Conservation (phyloP, 2,797 vertebrate genomes). For the Gallinago stenura region DNA sequence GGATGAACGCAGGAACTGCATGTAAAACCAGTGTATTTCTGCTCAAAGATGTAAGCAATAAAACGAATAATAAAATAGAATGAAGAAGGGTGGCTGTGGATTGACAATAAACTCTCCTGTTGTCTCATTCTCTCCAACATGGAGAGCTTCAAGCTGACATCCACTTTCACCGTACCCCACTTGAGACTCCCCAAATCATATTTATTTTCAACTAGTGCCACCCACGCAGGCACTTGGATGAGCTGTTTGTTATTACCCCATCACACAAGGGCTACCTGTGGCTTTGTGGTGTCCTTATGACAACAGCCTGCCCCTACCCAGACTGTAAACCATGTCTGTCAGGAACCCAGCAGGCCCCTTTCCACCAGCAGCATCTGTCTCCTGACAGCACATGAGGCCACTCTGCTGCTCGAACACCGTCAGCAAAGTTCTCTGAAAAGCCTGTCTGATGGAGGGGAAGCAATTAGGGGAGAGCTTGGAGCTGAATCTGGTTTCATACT, state of each 20-base stretch:
- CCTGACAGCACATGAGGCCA: background rate
- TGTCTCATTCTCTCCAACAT: rapidly evolving
- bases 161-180: background rate
- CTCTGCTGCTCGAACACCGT: background rate
- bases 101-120: background rate
- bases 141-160: background rate
- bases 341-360: background rate
- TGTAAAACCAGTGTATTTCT: background rate
- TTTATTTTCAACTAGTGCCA: background rate
- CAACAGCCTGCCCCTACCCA: background rate
- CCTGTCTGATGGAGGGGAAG: background rate
- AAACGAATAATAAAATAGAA: background rate
- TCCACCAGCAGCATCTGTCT: background rate
- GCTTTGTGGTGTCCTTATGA: background rate
- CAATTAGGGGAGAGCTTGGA: background rate
- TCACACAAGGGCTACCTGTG: background rate
- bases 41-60: background rate
- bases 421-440: background rate
- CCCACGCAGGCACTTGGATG: rapidly evolving
- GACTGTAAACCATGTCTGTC: background rate
- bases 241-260: background rate
- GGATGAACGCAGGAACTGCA: background rate
- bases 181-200: background rate
- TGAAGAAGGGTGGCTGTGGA: background rate
- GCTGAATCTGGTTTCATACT: background rate